Evolutionary conservation across 2,113 vertebrate genomes (phyloP).

Genomic region (Trinectes maculatus): DNA sequence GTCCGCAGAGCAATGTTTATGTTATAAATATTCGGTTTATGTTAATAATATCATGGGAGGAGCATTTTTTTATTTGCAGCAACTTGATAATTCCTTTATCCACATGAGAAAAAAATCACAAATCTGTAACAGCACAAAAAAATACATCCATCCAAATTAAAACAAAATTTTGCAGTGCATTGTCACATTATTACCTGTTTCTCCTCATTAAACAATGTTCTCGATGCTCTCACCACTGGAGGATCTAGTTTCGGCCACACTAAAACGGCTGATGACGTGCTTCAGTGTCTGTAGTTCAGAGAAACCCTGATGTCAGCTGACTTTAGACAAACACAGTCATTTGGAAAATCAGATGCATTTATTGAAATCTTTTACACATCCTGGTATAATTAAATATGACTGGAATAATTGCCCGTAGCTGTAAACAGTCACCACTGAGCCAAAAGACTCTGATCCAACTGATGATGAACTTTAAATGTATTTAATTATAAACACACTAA

Average conservation of each 20-base stretch:
- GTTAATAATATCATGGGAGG: background rate
- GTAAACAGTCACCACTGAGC: conserved; percentile 2
- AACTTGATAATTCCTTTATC: background rate
- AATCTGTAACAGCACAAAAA: too few species aligned
- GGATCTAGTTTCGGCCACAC: background rate
- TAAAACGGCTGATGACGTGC: background rate
- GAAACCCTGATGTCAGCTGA: background rate
- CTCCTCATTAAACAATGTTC: background rate
- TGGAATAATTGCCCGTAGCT: background rate
- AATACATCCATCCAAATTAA: too few species aligned
- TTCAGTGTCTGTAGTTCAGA: background rate
- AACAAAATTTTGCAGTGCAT: background rate
- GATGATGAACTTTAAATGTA: conserved; percentile 19
- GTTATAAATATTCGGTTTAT: conserved; percentile 6
- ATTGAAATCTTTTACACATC: conserved; percentile 37
- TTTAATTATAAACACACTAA: background rate
- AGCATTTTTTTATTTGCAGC: background rate
- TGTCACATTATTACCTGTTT: background rate
- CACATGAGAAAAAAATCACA: background rate
- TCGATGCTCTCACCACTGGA: background rate
- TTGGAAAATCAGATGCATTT: conserved; percentile 38
- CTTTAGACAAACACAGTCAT: conserved; percentile 9
- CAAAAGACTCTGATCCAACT: background rate
- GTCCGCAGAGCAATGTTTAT: background rate
- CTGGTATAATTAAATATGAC: conserved; percentile 1